phyloP scores from a whole-genome alignment of 2,797 vertebrate species.

The Threskiornis aethiopicus region DNA sequence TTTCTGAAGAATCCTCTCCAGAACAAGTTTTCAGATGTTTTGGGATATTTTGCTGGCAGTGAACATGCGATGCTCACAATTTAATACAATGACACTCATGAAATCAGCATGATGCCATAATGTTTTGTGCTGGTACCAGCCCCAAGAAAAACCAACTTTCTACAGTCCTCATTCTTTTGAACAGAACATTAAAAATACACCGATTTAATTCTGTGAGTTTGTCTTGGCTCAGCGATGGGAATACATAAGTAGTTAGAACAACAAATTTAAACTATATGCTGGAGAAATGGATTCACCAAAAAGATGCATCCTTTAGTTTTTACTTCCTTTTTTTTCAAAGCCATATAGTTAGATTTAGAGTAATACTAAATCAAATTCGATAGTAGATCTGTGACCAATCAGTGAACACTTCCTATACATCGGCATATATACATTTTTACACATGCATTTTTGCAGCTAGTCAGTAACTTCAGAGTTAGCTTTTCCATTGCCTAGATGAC shows the following conservation, averaged over 20 bases:
- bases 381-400: neutral
- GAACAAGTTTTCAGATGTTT: neutral
- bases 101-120: neutral
- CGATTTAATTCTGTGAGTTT: neutral
- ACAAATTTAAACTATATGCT: neutral
- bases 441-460: neutral
- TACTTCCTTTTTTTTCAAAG: neutral
- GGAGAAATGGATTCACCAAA: neutral
- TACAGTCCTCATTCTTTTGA: neutral
- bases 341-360: neutral
- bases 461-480: neutral
- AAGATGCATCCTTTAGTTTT: neutral
- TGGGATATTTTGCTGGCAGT: neutral
- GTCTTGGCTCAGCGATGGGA: neutral
- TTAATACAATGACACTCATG: neutral
- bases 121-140: neutral
- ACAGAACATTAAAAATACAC: neutral
- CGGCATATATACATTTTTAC: neutral
- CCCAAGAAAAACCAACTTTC: neutral
- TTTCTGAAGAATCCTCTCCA: neutral
- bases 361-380: neutral
- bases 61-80: neutral
- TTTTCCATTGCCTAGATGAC: neutral
- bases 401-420: neutral
- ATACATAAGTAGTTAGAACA: neutral